A percentile compares a stretch with the other conserved stretches of the same genome.
phyloP scores from a whole-genome alignment of 2,797 vertebrate species.

The Gadopsis bispinosus region DNA sequence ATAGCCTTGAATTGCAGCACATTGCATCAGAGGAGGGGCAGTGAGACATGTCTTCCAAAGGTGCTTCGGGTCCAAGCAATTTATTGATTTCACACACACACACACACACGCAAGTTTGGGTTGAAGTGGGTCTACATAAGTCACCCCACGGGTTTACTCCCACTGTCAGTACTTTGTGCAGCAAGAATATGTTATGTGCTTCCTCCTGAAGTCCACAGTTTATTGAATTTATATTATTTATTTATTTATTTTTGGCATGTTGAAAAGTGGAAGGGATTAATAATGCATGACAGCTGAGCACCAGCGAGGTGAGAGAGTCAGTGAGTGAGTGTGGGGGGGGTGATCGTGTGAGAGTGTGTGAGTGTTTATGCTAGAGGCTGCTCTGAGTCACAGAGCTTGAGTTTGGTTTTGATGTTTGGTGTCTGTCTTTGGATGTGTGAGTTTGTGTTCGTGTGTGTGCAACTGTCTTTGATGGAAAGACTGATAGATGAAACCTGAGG shows the following conservation, averaged over 20 bases:
- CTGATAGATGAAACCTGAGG: constrained; percentile 44
- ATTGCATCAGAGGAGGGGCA: constrained; percentile 78
- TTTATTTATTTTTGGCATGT: constrained; percentile 29
- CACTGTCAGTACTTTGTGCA: constrained; percentile 47
- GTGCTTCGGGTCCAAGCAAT: constrained; percentile 38
- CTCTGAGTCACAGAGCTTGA: constrained; percentile 63
- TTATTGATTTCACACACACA: constrained; percentile 52
- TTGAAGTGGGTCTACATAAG: constrained; percentile 39
- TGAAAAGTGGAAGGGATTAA: constrained; percentile 76
- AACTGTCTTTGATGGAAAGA: constrained; percentile 59
- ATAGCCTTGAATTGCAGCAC: constrained; percentile 67
- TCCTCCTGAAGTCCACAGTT: constrained; percentile 59
- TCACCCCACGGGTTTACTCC: constrained; percentile 49
- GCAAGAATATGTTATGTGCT: constrained; percentile 44
- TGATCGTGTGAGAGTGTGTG: constrained; percentile 37
- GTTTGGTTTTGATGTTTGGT: constrained; percentile 62
- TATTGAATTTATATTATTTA: constrained; percentile 27
- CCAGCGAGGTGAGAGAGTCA: constrained; percentile 51
- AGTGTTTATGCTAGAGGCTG: constrained; percentile 77
- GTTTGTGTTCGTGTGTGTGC: constrained; percentile 20
- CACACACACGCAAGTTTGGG: constrained; percentile 2
- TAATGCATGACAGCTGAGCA: constrained; percentile 79
- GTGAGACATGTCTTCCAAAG: constrained; percentile 46
- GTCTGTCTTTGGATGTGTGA: constrained; percentile 41
- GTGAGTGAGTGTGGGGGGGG: constrained; percentile 53